Percentiles rank a stretch among this genome's conserved stretches.
These are phyloP conservation scores for Bubalus kerabau DNA, from an alignment of 2,113 vertebrate species.

Conservation along the genomic window DNA sequence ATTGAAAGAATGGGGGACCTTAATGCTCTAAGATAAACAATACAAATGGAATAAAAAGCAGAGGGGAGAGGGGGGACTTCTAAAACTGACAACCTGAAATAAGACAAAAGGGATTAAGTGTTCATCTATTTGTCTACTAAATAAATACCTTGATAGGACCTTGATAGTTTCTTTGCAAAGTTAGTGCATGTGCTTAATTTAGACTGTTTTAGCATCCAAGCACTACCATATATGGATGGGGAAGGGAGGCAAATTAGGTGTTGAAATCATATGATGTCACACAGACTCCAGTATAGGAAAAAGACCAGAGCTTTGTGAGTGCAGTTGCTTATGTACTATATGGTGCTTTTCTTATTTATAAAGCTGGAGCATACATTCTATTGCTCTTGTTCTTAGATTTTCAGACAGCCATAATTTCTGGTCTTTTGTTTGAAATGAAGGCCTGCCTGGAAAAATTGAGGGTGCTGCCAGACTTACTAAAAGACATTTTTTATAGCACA, in stretches of 20 bases:
- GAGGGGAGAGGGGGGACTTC: not conserved
- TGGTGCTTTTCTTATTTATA: constrained; percentile 59
- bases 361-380: constrained; percentile 48
- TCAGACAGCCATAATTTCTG: constrained; percentile 68
- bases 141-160: constrained; percentile 1
- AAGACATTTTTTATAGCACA: constrained; percentile 55
- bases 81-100: constrained; percentile 1
- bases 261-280: constrained; percentile 50
- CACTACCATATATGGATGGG: constrained; percentile 37
- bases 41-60: not conserved
- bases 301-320: not conserved
- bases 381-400: constrained; percentile 61
- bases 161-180: constrained; percentile 47
- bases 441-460: constrained; percentile 70
- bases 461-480: constrained; percentile 58
- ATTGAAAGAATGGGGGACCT: not conserved
- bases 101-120: constrained; percentile 8
- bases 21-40: not conserved
- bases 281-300: not conserved
- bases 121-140: constrained; percentile 26
- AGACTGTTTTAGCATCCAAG: constrained; percentile 39
- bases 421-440: constrained; percentile 75
- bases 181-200: constrained; percentile 63
- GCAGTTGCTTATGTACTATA: constrained; percentile 40
- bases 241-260: constrained; percentile 44